phyloP scores from a whole-genome alignment of 2,113 vertebrate species.

The Mormyrus iriodes region DNA sequence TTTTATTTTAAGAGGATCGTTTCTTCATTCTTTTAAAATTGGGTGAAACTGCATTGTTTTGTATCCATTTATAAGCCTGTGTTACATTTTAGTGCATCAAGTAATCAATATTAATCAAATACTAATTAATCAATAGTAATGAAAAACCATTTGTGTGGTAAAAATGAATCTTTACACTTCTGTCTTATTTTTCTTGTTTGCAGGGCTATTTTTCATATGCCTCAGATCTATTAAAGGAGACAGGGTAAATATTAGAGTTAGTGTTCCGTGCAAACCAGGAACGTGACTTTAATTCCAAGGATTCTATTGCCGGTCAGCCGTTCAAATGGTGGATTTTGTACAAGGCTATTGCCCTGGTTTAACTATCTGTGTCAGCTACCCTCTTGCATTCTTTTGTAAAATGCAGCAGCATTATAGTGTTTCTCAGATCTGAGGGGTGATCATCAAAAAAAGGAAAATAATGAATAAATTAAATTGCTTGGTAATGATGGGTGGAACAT shows the following conservation, averaged over 20 bases:
- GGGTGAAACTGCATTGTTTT: neutral
- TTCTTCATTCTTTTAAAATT: neutral
- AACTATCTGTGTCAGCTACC: neutral
- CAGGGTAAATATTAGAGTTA: neutral
- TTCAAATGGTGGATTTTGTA: neutral
- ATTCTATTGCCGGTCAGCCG: neutral
- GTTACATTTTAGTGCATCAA: neutral
- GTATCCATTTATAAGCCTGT: neutral
- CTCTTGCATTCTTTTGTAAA: neutral
- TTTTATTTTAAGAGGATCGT: neutral
- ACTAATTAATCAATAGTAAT: no score
- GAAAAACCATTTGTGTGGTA: neutral
- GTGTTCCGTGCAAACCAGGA: neutral
- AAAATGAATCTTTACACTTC: neutral
- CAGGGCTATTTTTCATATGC: neutral
- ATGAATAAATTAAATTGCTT: neutral
- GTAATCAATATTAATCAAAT: no score
- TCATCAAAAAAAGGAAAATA: neutral
- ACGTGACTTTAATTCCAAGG: neutral
- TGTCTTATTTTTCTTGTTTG: no score
- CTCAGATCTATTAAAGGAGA: neutral
- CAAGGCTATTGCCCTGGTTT: neutral
- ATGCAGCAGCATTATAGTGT: neutral
- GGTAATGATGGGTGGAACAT: neutral
- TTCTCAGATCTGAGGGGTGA: neutral